Evolutionary conservation across 1,140 invertebrate species (phyloP), one percentile per base, ranked within the genome.

Genomic region (Camponotus vicinus): DNA sequence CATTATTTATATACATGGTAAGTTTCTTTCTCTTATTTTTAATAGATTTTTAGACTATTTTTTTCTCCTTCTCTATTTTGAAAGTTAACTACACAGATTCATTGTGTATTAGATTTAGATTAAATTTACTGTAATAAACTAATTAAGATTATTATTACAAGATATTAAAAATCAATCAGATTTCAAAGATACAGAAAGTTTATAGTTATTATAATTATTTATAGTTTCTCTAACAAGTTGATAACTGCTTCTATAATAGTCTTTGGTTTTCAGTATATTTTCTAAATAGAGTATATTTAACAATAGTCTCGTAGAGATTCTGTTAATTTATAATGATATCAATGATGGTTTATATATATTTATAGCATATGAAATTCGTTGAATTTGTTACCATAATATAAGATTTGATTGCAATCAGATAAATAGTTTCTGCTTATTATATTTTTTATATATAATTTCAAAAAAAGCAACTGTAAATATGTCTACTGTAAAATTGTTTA

Each of bases 201-300:
- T 73, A 27, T 27, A 27, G 27, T 27, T 27, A 27, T 27, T 27
- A 27, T 27, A 27, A 27, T 86, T 86, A 75, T 61, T 89, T 66
- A 85, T 55, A 90, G 70, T 82, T 89, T 87, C 59, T 87, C 82
- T 90, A 88, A 59, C 77, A 88, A 66, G 77, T 86, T 90, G 13
- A 80, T 79, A 64, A 86, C 21, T 89, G 52, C 79, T 89, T 57
- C 57, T 86, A 42, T 27, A 76, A 86, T 89, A 27, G 0, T 21
- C 15, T 89, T 89, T 90, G 67, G 49, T 90, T 52, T 86, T 90
- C 85, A 87, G 40, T 89, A 87, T 61, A 69, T 87, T 89, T 85
- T 90, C 63, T 85, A 27, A 32, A 55, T 78, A 86, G 34, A 80
- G 21, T 63, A 40, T 55, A 69, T 70, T 70, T 37, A 11, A 5